A percentile compares a stretch with the other conserved stretches of the same genome.
Conservation (phyloP, 2,888 invertebrate species). For the Meiosimyza platycephala region DNA sequence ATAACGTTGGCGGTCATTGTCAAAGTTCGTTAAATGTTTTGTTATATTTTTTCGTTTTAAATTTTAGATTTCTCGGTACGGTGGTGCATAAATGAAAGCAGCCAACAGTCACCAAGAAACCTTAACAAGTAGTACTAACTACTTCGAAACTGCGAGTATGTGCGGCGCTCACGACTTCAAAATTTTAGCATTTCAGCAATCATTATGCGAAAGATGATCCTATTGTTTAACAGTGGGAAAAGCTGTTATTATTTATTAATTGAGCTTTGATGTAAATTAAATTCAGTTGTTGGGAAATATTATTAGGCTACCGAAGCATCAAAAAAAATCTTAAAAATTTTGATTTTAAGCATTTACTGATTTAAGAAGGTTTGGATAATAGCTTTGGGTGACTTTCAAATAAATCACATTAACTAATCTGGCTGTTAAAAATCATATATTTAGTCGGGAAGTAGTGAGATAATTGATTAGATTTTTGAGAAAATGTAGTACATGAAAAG, state of each 20-base stretch:
- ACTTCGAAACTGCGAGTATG: slow-evolving; percentile 16
- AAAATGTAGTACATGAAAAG: too few species aligned
- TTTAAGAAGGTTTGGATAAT: too few species aligned
- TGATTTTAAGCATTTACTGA: too few species aligned
- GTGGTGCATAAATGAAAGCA: slow-evolving; percentile 41
- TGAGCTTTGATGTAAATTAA: slow-evolving; percentile 33
- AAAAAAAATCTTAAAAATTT: too few species aligned
- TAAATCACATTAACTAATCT: too few species aligned
- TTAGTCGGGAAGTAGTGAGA: too few species aligned
- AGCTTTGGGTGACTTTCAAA: too few species aligned
- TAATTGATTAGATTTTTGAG: too few species aligned
- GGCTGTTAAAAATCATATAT: too few species aligned
- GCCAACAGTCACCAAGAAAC: slow-evolving; percentile 31
- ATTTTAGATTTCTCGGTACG: slow-evolving; percentile 10
- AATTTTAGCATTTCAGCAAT: not conserved
- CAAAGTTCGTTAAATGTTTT: slow-evolving; percentile 44
- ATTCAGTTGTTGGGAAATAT: not conserved
- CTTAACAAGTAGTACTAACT: not conserved
- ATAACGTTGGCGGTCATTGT: slow-evolving; percentile 43
- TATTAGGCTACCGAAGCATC: too few species aligned
- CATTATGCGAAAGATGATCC: slow-evolving; percentile 28
- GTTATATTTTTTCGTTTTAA: slow-evolving; percentile 23
- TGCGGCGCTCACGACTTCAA: slow-evolving; percentile 26
- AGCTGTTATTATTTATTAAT: slow-evolving; percentile 37
- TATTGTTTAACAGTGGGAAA: slow-evolving; percentile 30